phyloP scores from a whole-genome alignment of 2,888 invertebrate species.

The Zhengitettix transpicula region DNA sequence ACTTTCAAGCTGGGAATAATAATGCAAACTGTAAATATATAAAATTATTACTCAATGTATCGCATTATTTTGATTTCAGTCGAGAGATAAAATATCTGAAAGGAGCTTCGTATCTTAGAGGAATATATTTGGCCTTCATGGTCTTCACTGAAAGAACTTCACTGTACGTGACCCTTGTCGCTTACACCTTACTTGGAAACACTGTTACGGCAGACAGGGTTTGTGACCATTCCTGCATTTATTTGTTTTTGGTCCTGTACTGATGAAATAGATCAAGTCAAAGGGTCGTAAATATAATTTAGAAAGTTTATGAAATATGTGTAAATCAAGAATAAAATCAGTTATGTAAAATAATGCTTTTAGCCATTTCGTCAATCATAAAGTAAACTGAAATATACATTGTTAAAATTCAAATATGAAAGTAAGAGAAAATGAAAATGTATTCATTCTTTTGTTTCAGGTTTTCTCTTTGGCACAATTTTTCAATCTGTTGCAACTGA shows the following conservation, averaged over 20 bases:
- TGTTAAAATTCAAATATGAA: too few relatives aligned
- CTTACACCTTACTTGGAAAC: slow-evolving; percentile 54
- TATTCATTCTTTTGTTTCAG: slow-evolving; percentile 17
- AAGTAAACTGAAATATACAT: too few relatives aligned
- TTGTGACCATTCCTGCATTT: background rate
- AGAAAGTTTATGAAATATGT: too few relatives aligned
- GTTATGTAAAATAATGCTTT: too few relatives aligned
- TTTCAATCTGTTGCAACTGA: slow-evolving; percentile 53
- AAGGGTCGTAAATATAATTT: too few relatives aligned
- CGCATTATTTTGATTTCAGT: slow-evolving; percentile 25
- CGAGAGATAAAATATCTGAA: slow-evolving; percentile 51
- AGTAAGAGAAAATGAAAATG: too few relatives aligned
- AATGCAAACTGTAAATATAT: background rate
- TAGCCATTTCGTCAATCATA: too few relatives aligned
- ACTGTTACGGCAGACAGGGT: slow-evolving; percentile 48
- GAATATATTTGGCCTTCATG: slow-evolving; percentile 48
- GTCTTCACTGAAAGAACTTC: slow-evolving; percentile 77
- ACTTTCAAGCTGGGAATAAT: background rate
- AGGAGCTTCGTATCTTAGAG: slow-evolving; percentile 46
- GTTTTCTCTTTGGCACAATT: slow-evolving; percentile 60
- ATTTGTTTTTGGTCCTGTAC: too few relatives aligned
- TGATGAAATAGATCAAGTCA: too few relatives aligned
- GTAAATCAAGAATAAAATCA: too few relatives aligned
- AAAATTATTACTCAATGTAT: slow-evolving; percentile 3
- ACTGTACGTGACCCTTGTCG: slow-evolving; percentile 61